Evolutionary conservation across 2,888 invertebrate genomes (phyloP), one percentile per base, ranked within the genome.

Genomic region (Acanthopleura granulata): DNA sequence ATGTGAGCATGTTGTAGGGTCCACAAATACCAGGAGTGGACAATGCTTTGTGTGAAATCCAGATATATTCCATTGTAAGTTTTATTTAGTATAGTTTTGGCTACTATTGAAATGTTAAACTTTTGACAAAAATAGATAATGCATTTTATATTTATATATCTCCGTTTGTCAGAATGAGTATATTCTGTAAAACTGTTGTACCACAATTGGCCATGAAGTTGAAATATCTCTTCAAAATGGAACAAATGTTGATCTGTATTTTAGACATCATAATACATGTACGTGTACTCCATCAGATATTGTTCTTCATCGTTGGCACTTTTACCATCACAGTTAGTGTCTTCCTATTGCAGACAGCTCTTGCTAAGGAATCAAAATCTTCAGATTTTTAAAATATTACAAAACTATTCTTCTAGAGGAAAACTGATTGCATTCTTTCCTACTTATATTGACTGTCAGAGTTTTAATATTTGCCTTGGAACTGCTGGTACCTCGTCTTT

Each of bases 111-210:
- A 57, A 57, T 57, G 57, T 57, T 57, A 57, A n/a, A 57, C 22
- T 22, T 57, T 57, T 57, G 57, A 57, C 18, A 57, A 57, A 57
- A 57, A 57, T 57, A 66, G 29, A 27, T 27, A 27, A 22, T 27
- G 66, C 66, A 66, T 66, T 66, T 66, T 66, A 66, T 66, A 66
- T 66, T 66, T 66, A 27, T 66, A 66, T 66, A 66, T 66, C 66
- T 66, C 66, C 29, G 25, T 66, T 22, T 27, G 29, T 22, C 29
- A 22, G 66, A 66, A 66, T 66, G 66, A 66, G 22, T 22, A 66
- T 57, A 22, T 57, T 57, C 18, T 57, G 22, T 57, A n/a, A 40
- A 40, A 40, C 40, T 40, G 40, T 40, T 40, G 40, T 40, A 40
- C 40, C 40, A 40, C 40, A 40, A 40, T 40, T 40, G 40, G 40